A percentile compares a stretch with the other conserved stretches of the same genome.
Evolutionary conservation across 2,797 vertebrate genomes (phyloP).

Genomic region (Acanthopagrus latus): DNA sequence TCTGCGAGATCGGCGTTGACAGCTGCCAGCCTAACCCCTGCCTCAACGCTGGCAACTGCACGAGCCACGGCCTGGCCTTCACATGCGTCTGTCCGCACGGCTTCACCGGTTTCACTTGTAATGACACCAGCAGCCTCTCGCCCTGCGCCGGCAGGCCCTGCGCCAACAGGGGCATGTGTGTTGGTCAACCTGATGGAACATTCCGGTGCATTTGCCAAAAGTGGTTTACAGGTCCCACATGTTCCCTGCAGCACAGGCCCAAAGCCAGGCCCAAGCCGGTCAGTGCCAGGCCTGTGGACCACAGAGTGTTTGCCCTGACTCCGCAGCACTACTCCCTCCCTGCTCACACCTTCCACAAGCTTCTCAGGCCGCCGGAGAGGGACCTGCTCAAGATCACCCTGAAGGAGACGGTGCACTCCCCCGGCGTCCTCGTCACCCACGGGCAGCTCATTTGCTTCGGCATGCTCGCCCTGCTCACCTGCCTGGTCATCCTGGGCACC

Average conservation of each 20-base stretch:
- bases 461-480: slow-evolving; percentile 93
- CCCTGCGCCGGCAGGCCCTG: slow-evolving; percentile 86
- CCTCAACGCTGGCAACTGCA: slow-evolving; percentile 90
- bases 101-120: slow-evolving; percentile 89
- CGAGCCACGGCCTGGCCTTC: slow-evolving; percentile 85
- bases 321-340: slow-evolving; percentile 84
- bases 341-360: slow-evolving; percentile 88
- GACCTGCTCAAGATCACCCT: slow-evolving; percentile 92
- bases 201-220: slow-evolving; percentile 88
- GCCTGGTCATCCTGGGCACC: slow-evolving; percentile 93
- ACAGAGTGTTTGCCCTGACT: slow-evolving; percentile 65
- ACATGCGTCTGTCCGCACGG: slow-evolving; percentile 87
- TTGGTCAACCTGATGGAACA: slow-evolving; percentile 81
- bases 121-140: slow-evolving; percentile 72
- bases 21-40: slow-evolving; percentile 92
- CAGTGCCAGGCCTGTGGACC: slow-evolving; percentile 65
- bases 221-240: slow-evolving; percentile 87
- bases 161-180: slow-evolving; percentile 89
- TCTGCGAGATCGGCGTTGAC: slow-evolving; percentile 89
- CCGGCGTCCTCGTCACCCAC: slow-evolving; percentile 87
- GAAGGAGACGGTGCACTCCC: slow-evolving; percentile 89
- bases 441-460: slow-evolving; percentile 94
- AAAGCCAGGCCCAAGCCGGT: slow-evolving; percentile 69
- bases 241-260: slow-evolving; percentile 75
- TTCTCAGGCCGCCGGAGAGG: slow-evolving; percentile 84